Evolutionary conservation across 92 coral and sea anemone species (phyloP), one percentile per base, ranked within the genome.

Genomic region (Phymanthus crucifer): DNA sequence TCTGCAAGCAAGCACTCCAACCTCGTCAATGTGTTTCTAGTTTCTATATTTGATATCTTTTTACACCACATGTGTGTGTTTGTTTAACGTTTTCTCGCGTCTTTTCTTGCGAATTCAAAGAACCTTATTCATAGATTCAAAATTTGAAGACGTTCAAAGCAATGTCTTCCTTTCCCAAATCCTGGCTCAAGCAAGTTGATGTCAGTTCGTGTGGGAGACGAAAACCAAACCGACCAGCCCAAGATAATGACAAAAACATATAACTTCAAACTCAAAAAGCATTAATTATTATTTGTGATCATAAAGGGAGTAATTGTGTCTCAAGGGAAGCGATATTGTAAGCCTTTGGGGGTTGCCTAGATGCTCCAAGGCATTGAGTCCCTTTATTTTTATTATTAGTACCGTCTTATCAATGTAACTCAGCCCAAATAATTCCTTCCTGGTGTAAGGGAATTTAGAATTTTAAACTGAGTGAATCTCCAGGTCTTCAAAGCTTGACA

Each of bases 371-470:
- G 17, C 19, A 27, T 12, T 24, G 32, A 18, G 4, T 27, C 29
- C 13, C 68, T 61, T 61, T 29, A 61, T 61, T 61, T 61, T 61
- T 29, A 61, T 61, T 61, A 61, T 29, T 61, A 61, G 34, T 24
- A 61, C 36, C 68, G 12, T 61, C 68, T 61, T 61, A 61, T 61
- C 68, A 29, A 6, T 61, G 68, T 24, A 61, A 61, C 68, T 29
- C 26, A 61, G 29, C 35, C 68, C 27, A 6, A 27, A 61, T 29
- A 61, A n/a, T 61, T 61, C 68, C 68, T 61, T 61, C 17, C 68
- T 24, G 29, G 16, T 47, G 78, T 74, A 46, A 47, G 78, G 78
- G 78, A 74, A 74, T 74, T 74, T 64, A 74, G 66, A 46, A 74
- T 47, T 61, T 61, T 18, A 34, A 8, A 27, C 34, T 24, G 68